Base-by-base conservation (phyloP, 1,140 invertebrate genomes). In the Sogatella furcifera region DNA sequence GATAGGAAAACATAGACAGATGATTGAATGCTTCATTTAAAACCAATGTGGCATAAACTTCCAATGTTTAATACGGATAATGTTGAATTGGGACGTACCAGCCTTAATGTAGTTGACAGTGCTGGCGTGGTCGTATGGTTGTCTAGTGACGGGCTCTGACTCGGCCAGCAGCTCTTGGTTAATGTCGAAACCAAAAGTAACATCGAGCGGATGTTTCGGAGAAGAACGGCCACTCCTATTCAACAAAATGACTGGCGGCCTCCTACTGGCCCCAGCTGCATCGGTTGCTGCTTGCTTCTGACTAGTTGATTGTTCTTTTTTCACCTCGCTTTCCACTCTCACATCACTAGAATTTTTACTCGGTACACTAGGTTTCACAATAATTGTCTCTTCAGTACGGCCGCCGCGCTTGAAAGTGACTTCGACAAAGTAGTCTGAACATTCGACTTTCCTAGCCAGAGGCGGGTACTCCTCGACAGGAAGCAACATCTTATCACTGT, bases 131-230 rank as follows among this genome's bases (percentile, higher is more conserved):
- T 22, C 21, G 46, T 17, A 49, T 8, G 46, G 15, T 19, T 17
- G 3, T 19, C 11, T 49, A 11, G 15, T 19, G 46, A 19, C 43
- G 19, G 3, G 15, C 6, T 54, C 52, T 3, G 55, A 57, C 55
- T 55, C 34, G 55, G 59, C 46, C 21, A 66, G 43, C 14, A 67
- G 43, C 57, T 64, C 62, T 21, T 65, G 38, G 49, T 67, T 67
- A 8, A 67, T 59, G 55, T 65, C 64, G 59, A 67, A 67, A 10
- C 66, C 66, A 58, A 67, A 67, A n/a, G 56, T 60, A 15, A 67
- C 28, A 49, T 64, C 66, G 10, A 52, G 60, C 28, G 15, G 52
- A 10, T 17, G 8, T 17, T 22, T 17, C 28, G 15, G 31, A 15
- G 57, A 31, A 21, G 46, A 54, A 38, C 31, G 28, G 19, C 21